Evolutionary conservation across 1,140 invertebrate genomes (phyloP).

Genomic region (Wasmannia auropunctata): DNA sequence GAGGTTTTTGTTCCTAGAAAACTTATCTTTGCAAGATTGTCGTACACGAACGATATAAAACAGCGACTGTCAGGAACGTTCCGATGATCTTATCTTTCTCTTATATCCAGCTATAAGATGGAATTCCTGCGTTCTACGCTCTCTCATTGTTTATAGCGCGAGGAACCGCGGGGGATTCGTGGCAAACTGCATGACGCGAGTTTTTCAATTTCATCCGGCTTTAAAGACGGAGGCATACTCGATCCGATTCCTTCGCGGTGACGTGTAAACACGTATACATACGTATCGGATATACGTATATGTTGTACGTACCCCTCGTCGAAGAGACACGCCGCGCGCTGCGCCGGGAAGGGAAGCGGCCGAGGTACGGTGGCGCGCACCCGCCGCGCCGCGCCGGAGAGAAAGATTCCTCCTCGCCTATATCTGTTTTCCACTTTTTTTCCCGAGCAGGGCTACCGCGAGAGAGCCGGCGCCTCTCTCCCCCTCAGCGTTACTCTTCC

Average conservation of each 20-base stretch:
- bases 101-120: no score
- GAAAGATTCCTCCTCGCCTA: conserved; percentile 72
- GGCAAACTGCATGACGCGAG: conserved; percentile 3
- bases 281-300: conserved; percentile 37
- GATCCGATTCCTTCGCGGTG: conserved; percentile 55
- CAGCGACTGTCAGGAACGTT: not conserved
- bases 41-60: not conserved
- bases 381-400: not conserved
- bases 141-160: not conserved
- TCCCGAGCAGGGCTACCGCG: conserved; percentile 52
- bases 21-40: not conserved
- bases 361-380: not conserved
- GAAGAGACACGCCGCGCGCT: conserved; percentile 23
- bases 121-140: not conserved
- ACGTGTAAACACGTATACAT: conserved; percentile 64
- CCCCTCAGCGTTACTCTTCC: conserved; percentile 53
- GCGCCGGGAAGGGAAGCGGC: conserved; percentile 18
- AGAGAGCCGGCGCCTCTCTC: conserved; percentile 41
- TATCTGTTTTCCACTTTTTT: conserved; percentile 77
- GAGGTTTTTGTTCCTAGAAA: not conserved
- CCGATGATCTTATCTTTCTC: not conserved
- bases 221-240: conserved; percentile 64
- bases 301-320: conserved; percentile 36
- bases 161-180: not conserved
- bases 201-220: conserved; percentile 66